Evolutionary conservation across 2,113 vertebrate species (phyloP).

Genomic region (Ophthalmolycus amberensis): DNA sequence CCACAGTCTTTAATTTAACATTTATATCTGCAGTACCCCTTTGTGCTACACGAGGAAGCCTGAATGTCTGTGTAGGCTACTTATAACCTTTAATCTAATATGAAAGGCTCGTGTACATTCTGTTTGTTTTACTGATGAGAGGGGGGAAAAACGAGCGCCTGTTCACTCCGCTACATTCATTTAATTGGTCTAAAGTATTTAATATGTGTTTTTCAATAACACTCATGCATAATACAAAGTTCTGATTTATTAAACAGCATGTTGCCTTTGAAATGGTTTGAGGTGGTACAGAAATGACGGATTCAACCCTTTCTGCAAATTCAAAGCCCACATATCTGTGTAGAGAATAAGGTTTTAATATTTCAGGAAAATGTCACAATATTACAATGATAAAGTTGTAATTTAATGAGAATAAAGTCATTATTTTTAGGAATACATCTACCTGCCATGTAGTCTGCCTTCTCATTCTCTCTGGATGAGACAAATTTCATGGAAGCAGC

Average conservation of each 20-base stretch:
- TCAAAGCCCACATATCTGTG: background rate
- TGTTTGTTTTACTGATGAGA: background rate
- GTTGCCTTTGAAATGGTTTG: background rate
- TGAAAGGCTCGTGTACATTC: background rate
- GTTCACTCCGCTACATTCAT: background rate
- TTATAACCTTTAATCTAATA: background rate
- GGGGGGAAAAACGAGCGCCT: background rate
- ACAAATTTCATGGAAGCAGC: no score
- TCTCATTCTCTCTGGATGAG: background rate
- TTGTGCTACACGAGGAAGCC: background rate
- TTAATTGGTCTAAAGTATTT: background rate
- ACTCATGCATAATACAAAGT: background rate
- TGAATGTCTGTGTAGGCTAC: background rate
- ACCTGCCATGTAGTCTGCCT: background rate
- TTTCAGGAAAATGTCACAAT: background rate
- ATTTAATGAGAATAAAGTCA: background rate
- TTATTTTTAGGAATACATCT: background rate
- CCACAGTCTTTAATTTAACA: background rate
- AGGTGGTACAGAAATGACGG: background rate
- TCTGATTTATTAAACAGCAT: background rate
- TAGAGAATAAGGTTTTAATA: background rate
- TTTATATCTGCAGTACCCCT: background rate
- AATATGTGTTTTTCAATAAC: background rate
- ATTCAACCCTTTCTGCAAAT: background rate
- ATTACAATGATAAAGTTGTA: background rate